Evolutionary conservation across 2,888 invertebrate genomes (phyloP).

Genomic region (Thymelicus acteon): DNA sequence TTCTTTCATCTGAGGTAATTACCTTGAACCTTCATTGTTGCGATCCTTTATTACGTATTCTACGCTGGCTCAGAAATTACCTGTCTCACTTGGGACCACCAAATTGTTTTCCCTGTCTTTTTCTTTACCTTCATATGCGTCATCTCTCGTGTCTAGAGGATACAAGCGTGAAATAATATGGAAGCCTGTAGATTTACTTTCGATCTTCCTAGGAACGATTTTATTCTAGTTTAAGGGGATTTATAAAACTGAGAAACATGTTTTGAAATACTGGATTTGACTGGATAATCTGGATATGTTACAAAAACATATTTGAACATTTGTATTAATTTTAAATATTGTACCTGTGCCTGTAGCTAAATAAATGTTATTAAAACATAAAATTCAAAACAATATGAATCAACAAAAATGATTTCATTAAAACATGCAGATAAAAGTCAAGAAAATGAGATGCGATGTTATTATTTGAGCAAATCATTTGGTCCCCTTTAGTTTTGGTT

Average conservation of each 20-base stretch:
- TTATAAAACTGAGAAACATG: no score
- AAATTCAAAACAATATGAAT: no score
- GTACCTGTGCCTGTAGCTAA: no score
- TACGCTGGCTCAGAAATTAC: slow-evolving; percentile 26
- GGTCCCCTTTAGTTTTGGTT: neutral
- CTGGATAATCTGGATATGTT: no score
- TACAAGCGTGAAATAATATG: slow-evolving; percentile 23
- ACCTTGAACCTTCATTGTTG: slow-evolving; percentile 18
- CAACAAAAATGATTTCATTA: no score
- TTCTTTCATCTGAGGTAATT: no score
- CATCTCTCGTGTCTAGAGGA: slow-evolving; percentile 16
- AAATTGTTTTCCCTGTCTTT: slow-evolving; percentile 7
- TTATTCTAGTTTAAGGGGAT: neutral
- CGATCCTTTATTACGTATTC: slow-evolving; percentile 31
- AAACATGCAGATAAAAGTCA: no score
- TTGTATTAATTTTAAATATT: no score
- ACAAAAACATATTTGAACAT: no score
- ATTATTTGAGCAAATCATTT: neutral
- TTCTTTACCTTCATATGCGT: slow-evolving; percentile 1
- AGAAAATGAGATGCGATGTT: neutral
- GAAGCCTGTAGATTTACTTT: slow-evolving; percentile 17
- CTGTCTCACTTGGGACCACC: slow-evolving; percentile 22
- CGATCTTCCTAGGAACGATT: neutral
- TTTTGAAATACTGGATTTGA: no score
- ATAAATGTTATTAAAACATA: no score